Percentiles rank a stretch among this genome's conserved stretches.
Conservation (phyloP, 2,797 vertebrate genomes). For the Chloroceryle amazona region DNA sequence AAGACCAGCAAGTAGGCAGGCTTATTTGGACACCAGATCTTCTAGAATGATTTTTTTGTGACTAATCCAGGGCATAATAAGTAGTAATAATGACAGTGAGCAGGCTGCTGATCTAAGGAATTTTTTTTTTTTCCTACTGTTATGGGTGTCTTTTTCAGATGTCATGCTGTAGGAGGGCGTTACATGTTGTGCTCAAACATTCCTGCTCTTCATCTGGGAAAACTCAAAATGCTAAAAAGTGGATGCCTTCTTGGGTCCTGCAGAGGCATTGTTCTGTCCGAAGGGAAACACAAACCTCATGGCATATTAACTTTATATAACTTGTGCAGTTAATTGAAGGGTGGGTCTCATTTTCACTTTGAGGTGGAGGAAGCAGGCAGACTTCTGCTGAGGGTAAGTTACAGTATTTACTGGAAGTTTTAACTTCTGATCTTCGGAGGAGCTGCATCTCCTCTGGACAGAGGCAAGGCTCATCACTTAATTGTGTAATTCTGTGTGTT, state of each 20-base stretch:
- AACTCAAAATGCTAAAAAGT: neutral
- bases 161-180: neutral
- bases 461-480: neutral
- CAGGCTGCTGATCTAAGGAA: neutral
- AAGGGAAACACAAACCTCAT: neutral
- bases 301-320: neutral
- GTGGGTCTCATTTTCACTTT: neutral
- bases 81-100: neutral
- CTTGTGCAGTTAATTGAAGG: neutral
- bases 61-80: neutral
- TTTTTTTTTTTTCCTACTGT: neutral
- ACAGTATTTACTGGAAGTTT: neutral
- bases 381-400: neutral
- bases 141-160: neutral
- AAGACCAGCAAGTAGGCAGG: neutral
- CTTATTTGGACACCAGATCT: neutral
- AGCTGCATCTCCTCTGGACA: neutral
- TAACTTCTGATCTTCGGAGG: neutral
- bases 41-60: neutral
- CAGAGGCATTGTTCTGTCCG: neutral
- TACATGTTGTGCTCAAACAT: neutral
- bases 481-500: fast-evolving
- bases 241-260: neutral
- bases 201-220: neutral
- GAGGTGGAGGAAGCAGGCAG: neutral